Conservation (phyloP, 37 sponge, comb jelly and placozoan genomes). For the Geodia barretti region DNA sequence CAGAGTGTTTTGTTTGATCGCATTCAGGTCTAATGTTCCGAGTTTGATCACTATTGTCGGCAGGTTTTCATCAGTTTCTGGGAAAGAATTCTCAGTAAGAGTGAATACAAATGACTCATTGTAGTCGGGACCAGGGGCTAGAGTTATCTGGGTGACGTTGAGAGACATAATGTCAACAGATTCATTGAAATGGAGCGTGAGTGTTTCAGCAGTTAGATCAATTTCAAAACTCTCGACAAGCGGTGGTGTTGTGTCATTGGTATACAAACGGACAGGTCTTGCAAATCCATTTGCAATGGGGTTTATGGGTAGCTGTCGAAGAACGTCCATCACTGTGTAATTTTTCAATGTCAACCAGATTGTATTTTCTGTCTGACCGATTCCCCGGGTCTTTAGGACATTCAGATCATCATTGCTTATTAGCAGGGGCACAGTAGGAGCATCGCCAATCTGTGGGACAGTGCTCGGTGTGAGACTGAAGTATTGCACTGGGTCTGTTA, state of each 20-base stretch:
- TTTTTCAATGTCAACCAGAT: slow-evolving; percentile 59
- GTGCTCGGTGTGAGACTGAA: slow-evolving; percentile 49
- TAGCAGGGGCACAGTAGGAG: slow-evolving; percentile 40
- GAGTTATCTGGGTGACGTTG: slow-evolving; percentile 43
- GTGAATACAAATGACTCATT: background rate
- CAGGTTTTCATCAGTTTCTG: slow-evolving; percentile 35
- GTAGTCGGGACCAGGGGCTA: slow-evolving; percentile 38
- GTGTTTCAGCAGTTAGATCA: slow-evolving; percentile 61
- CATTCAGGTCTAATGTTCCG: slow-evolving; percentile 64
- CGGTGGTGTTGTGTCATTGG: slow-evolving; percentile 70
- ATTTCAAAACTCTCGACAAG: slow-evolving; percentile 50
- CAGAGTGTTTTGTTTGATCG: slow-evolving; percentile 53
- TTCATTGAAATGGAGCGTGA: slow-evolving; percentile 82
- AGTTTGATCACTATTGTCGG: slow-evolving; percentile 40
- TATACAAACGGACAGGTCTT: slow-evolving; percentile 36
- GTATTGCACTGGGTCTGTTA: background rate
- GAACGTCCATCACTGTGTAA: slow-evolving; percentile 59
- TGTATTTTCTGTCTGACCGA: slow-evolving; percentile 47
- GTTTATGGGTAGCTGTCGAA: slow-evolving; percentile 31
- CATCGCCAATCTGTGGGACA: slow-evolving; percentile 20
- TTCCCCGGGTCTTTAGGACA: slow-evolving; percentile 66
- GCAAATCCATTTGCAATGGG: slow-evolving; percentile 42
- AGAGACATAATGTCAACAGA: slow-evolving; percentile 62
- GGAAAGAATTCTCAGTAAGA: slow-evolving; percentile 16
- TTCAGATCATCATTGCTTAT: slow-evolving; percentile 79